Evolutionary conservation across 2,797 vertebrate genomes (phyloP).

Genomic region (Oryzias dopingdopingensis): DNA sequence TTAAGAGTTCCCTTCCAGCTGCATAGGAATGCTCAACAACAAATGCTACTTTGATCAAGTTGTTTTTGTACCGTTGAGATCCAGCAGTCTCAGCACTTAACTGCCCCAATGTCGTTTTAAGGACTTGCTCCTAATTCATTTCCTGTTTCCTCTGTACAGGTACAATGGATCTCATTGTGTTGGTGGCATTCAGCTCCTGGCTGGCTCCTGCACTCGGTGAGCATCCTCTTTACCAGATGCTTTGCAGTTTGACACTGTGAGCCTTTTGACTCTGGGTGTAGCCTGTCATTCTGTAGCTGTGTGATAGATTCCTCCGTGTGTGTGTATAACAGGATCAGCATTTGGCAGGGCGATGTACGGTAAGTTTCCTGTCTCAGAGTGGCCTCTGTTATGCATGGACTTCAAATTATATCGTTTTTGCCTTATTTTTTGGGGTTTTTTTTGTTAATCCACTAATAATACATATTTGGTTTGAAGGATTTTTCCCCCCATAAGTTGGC

Average conservation of each 20-base stretch:
- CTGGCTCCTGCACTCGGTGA: slow-evolving; percentile 69
- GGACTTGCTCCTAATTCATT: neutral
- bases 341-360: slow-evolving; percentile 79
- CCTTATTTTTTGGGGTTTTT: slow-evolving; percentile 14
- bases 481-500: slow-evolving; percentile 13
- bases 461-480: neutral
- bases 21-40: neutral
- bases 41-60: neutral
- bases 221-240: slow-evolving; percentile 18
- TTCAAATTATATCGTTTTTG: neutral
- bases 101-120: no score
- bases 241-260: neutral
- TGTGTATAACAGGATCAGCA: slow-evolving; percentile 72
- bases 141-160: slow-evolving; percentile 34
- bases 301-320: slow-evolving; percentile 21
- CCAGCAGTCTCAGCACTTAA: no score
- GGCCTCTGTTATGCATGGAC: slow-evolving; percentile 35
- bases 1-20: neutral
- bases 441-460: slow-evolving; percentile 4
- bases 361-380: slow-evolving; percentile 59
- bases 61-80: neutral
- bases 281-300: slow-evolving; percentile 3
- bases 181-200: slow-evolving; percentile 63
- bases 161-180: slow-evolving; percentile 64
- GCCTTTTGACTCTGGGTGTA: neutral